phyloP scores from a whole-genome alignment of 2,113 vertebrate genomes.

The Recurvirostra avosetta region DNA sequence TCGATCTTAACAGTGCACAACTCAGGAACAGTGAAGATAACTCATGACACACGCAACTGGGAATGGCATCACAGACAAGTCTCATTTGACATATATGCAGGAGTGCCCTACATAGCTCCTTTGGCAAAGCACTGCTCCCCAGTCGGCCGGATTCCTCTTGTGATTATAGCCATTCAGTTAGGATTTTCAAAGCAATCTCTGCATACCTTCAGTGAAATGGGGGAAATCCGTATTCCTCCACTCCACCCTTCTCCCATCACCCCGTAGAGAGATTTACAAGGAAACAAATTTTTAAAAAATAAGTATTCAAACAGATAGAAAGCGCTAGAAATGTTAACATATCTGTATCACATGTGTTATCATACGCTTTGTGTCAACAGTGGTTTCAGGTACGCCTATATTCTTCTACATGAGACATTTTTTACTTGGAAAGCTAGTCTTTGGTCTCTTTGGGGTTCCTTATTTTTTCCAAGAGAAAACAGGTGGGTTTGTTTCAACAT shows the following conservation, averaged over 20 bases:
- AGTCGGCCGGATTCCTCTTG: background rate
- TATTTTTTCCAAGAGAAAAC: background rate
- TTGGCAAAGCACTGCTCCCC: background rate
- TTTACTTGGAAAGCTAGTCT: background rate
- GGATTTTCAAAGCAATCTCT: background rate
- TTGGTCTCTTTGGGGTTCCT: background rate
- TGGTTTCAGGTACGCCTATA: background rate
- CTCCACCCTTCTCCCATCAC: background rate
- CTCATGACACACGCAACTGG: background rate
- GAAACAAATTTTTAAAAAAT: background rate
- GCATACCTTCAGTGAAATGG: background rate
- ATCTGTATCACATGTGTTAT: background rate
- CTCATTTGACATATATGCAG: background rate
- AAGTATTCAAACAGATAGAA: background rate
- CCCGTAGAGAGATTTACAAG: background rate
- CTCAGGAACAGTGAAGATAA: background rate
- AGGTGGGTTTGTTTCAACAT: background rate
- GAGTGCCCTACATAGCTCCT: background rate
- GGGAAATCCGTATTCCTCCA: background rate
- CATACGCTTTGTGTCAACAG: rapidly evolving
- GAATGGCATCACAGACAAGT: background rate
- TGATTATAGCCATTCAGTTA: background rate
- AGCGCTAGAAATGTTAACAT: background rate
- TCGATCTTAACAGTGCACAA: background rate
- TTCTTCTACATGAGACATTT: background rate